Conservation (phyloP, 2,113 vertebrate genomes). For the Ifrita kowaldi region DNA sequence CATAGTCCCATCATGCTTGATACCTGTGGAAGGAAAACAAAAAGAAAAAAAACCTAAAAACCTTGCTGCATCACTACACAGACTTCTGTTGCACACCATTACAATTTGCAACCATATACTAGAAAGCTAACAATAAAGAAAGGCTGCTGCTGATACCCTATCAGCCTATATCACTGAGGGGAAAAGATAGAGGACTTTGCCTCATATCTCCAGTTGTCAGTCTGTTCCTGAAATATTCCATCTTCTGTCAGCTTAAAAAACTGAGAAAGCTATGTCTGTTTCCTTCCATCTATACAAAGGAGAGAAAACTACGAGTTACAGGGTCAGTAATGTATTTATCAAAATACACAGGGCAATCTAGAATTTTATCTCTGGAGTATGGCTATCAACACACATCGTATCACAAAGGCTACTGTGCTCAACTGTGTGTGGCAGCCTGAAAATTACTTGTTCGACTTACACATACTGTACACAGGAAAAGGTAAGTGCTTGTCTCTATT, state of each 20-base stretch:
- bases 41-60: neutral
- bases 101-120: neutral
- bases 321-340: accelerated
- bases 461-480: neutral
- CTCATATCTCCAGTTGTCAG: neutral
- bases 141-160: neutral
- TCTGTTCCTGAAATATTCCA: neutral
- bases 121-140: neutral
- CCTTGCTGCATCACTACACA: neutral
- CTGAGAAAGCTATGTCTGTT: neutral
- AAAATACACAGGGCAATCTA: neutral
- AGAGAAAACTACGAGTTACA: neutral
- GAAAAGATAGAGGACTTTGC: neutral
- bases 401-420: neutral
- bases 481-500: neutral
- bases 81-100: neutral
- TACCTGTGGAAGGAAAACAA: constrained; percentile 74
- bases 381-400: neutral
- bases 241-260: neutral
- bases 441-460: neutral
- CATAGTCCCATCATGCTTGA: constrained; percentile 99
- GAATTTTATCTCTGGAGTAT: neutral
- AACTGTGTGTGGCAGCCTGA: neutral
- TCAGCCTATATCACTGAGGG: neutral
- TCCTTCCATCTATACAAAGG: neutral